Evolutionary conservation across 1,140 invertebrate species (phyloP).

Genomic region (Eumeta japonica): DNA sequence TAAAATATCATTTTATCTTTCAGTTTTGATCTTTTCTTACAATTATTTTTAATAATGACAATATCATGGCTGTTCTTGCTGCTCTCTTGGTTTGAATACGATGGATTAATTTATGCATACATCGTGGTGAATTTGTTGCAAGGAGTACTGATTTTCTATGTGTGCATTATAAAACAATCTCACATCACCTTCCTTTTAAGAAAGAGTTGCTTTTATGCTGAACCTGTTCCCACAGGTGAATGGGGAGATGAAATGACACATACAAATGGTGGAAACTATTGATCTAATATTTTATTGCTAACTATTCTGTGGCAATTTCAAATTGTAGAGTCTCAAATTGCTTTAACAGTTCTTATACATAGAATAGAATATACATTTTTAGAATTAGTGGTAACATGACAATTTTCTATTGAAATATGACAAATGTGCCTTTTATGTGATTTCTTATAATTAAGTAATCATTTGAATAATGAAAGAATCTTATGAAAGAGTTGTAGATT

Average conservation of each 20-base stretch:
- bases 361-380: no score
- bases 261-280: conserved; percentile 72
- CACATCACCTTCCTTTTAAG: conserved; percentile 74
- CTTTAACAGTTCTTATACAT: no score
- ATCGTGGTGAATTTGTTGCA: conserved; percentile 72
- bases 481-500: no score
- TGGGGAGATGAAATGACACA: conserved; percentile 86
- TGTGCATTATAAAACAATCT: conserved; percentile 73
- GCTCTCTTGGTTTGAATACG: conserved; percentile 69
- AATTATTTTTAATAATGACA: conserved; percentile 72
- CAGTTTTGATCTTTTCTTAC: conserved; percentile 77
- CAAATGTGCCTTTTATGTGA: no score
- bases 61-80: conserved; percentile 72
- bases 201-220: conserved; percentile 74
- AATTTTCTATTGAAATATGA: no score
- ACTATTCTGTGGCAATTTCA: no score
- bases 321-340: no score
- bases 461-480: no score
- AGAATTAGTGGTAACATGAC: no score
- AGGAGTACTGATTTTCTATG: conserved; percentile 71
- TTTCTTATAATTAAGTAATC: no score
- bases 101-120: conserved; percentile 69
- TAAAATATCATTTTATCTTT: conserved; percentile 41
- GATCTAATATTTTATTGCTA: no score
- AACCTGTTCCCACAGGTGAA: conserved; percentile 66